Conservation (phyloP, 1,140 invertebrate species). For the Chlorops oryzae region DNA sequence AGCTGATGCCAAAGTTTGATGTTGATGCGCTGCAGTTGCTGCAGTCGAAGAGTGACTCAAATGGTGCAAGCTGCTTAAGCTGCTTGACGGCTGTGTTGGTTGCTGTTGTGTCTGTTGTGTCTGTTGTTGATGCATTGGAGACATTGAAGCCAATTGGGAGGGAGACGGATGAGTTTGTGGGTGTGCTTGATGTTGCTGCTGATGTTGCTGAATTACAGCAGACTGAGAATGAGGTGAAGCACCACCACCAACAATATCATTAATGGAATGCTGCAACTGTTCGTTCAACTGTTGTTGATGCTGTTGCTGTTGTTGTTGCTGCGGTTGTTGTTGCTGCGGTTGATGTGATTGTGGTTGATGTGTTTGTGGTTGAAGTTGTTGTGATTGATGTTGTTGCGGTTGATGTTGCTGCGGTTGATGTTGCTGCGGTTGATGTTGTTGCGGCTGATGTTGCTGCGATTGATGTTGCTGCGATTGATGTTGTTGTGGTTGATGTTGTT, state of each 20-base stretch:
- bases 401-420: conserved; percentile 6
- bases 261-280: conserved; percentile 45
- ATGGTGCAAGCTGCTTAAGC: conserved; percentile 13
- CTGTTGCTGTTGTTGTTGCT: conserved; percentile 35
- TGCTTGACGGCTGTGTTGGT: conserved; percentile 3
- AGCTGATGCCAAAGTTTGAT: conserved; percentile 7
- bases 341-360: conserved; percentile 38
- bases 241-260: conserved; percentile 40
- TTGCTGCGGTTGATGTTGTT: conserved; percentile 23
- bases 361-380: conserved; percentile 32
- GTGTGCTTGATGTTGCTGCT: conserved; percentile 20
- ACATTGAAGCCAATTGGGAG: conserved; percentile 14
- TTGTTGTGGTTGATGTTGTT: conserved; percentile 14
- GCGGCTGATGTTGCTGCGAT: conserved; percentile 15
- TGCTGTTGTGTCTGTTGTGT: conserved; percentile 6
- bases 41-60: no score
- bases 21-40: conserved; percentile 4
- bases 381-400: conserved; percentile 35
- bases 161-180: not conserved
- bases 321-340: conserved; percentile 26
- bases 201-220: conserved; percentile 14
- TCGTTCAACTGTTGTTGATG: conserved; percentile 37
- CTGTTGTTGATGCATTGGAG: conserved; percentile 30
- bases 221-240: conserved; percentile 20
- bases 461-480: conserved; percentile 18